Evolutionary conservation across 1,140 invertebrate genomes (phyloP).

Genomic region (Drosophila nikananu): DNA sequence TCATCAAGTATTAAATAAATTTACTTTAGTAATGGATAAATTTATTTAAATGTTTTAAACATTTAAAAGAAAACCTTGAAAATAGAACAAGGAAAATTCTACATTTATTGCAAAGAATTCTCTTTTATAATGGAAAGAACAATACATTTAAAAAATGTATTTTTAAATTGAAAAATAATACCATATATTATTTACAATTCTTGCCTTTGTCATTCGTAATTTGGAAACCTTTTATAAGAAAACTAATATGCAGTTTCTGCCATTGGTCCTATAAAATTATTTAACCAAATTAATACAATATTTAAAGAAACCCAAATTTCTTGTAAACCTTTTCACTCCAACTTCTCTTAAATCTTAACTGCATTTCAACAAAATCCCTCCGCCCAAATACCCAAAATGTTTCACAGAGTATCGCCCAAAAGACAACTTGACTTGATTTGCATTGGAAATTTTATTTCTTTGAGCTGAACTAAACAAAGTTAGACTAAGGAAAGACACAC

Average conservation of each 20-base stretch:
- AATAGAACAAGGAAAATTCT: too few relatives aligned
- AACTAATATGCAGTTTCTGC: too few relatives aligned
- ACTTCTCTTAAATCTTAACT: not conserved
- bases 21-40: not conserved
- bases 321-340: not conserved
- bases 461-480: slow-evolving; percentile 31
- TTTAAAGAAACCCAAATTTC: not conserved
- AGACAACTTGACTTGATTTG: slow-evolving; percentile 38
- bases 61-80: too few relatives aligned
- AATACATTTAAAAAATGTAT: too few relatives aligned
- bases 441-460: slow-evolving; percentile 66
- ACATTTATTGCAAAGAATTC: too few relatives aligned
- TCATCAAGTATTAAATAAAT: not conserved
- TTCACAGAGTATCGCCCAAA: slow-evolving; percentile 6
- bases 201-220: too few relatives aligned
- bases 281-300: not conserved
- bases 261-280: too few relatives aligned
- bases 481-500: slow-evolving; percentile 36
- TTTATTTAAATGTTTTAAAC: not conserved
- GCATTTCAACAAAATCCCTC: not conserved
- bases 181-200: too few relatives aligned
- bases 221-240: too few relatives aligned
- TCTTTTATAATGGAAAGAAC: too few relatives aligned
- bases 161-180: too few relatives aligned
- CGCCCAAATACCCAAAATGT: not conserved